These are phyloP conservation scores for Andrena marginata DNA, from an alignment of 2,888 invertebrate genomes.

Conservation along the genomic window DNA sequence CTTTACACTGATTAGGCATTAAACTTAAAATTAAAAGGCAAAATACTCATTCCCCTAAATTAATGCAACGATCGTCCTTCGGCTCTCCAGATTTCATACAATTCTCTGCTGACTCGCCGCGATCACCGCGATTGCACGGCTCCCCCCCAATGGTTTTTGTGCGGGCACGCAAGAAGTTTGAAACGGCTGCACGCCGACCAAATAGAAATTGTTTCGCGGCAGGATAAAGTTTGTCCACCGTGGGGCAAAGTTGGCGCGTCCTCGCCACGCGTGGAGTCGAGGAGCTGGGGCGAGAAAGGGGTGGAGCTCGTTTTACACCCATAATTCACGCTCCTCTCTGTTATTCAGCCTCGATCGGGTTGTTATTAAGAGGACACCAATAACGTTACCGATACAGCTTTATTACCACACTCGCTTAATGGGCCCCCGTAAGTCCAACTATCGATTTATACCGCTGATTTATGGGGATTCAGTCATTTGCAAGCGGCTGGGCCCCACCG, in stretches of 20 bases:
- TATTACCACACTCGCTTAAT: constrained; percentile 79
- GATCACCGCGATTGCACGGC: constrained; percentile 9
- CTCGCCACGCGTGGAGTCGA: constrained; percentile 40
- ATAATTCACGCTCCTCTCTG: constrained; percentile 80
- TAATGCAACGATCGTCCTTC: no score
- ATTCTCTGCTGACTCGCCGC: no score
- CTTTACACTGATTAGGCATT: no score
- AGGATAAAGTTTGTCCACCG: constrained; percentile 40
- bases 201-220: constrained; percentile 18
- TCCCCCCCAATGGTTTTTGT: constrained; percentile 5
- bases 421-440: constrained; percentile 77
- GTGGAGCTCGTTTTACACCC: constrained; percentile 70
- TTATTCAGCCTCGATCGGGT: constrained; percentile 76
- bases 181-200: constrained; percentile 12
- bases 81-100: no score
- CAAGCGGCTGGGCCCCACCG: constrained; percentile 43
- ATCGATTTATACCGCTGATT: constrained; percentile 79
- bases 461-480: constrained; percentile 75
- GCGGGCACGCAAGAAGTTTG: constrained; percentile 18
- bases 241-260: constrained; percentile 25
- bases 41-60: no score
- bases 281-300: constrained; percentile 62
- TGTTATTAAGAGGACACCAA: constrained; percentile 84
- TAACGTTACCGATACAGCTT: constrained; percentile 82
- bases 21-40: no score